A percentile compares a stretch with the other conserved stretches of the same genome.
Conservation (phyloP, 2,113 vertebrate species). For the Burhinus bistriatus region DNA sequence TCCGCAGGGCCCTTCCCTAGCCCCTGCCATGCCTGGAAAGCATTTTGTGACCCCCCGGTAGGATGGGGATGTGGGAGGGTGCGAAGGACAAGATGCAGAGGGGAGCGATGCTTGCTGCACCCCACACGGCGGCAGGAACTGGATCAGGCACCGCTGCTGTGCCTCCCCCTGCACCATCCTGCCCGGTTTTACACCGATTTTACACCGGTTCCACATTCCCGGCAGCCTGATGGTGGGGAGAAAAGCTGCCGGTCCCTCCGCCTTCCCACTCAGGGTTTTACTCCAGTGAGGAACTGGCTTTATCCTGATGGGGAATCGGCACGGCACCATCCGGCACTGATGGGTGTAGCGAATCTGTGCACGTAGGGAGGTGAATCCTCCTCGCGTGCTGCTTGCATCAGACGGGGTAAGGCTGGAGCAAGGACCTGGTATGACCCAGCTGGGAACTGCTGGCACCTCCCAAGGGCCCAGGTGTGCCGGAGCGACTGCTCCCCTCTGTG, state of each 20-base stretch:
- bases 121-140: background rate
- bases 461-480: background rate
- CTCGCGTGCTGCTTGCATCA: background rate
- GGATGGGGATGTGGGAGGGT: background rate
- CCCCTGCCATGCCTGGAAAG: background rate
- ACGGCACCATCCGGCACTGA: background rate
- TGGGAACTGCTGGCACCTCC: background rate
- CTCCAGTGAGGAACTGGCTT: background rate
- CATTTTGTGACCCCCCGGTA: background rate
- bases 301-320: background rate
- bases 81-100: background rate
- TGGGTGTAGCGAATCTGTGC: background rate
- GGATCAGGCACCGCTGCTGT: background rate
- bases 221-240: accelerated
- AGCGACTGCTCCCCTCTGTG: background rate
- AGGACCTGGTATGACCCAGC: background rate
- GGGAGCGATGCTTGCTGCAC: background rate
- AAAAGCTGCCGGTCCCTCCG: background rate
- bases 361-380: background rate
- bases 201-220: background rate
- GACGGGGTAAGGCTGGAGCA: background rate
- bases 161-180: background rate
- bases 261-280: background rate
- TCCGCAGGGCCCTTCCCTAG: background rate
- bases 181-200: background rate